Evolutionary conservation across 2,797 vertebrate genomes (phyloP).

Genomic region (Babyrousa celebensis): DNA sequence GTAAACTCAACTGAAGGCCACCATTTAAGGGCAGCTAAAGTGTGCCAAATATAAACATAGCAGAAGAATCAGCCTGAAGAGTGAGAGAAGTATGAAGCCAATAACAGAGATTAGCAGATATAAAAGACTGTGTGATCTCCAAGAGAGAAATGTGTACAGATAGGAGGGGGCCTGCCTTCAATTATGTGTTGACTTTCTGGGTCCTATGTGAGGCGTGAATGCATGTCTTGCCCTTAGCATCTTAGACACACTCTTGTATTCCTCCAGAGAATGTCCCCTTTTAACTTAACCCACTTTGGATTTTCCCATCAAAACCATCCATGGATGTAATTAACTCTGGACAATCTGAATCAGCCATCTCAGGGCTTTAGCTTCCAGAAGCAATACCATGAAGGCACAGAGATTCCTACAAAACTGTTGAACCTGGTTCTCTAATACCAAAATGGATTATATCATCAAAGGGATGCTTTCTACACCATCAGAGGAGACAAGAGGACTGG

Average conservation of each 20-base stretch:
- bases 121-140: neutral
- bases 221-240: neutral
- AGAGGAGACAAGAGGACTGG: neutral
- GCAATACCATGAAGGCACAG: neutral
- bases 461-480: neutral
- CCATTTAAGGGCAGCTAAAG: neutral
- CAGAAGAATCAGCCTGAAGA: slow-evolving; percentile 38
- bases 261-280: neutral
- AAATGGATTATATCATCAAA: neutral
- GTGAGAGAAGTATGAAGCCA: slow-evolving; percentile 34
- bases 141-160: neutral
- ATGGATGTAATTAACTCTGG: neutral
- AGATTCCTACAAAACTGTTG: neutral
- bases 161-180: neutral
- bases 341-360: neutral
- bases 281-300: slow-evolving; percentile 9
- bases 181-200: neutral
- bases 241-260: neutral
- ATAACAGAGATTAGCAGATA: slow-evolving; percentile 9
- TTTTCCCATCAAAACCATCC: slow-evolving; percentile 48
- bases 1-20: slow-evolving; percentile 3
- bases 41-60: neutral
- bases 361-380: slow-evolving; percentile 14
- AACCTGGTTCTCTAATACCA: slow-evolving; percentile 14
- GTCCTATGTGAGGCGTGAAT: neutral